These are phyloP conservation scores for Myotis pilosus DNA, from an alignment of 2,797 vertebrate genomes.

Conservation along the genomic window DNA sequence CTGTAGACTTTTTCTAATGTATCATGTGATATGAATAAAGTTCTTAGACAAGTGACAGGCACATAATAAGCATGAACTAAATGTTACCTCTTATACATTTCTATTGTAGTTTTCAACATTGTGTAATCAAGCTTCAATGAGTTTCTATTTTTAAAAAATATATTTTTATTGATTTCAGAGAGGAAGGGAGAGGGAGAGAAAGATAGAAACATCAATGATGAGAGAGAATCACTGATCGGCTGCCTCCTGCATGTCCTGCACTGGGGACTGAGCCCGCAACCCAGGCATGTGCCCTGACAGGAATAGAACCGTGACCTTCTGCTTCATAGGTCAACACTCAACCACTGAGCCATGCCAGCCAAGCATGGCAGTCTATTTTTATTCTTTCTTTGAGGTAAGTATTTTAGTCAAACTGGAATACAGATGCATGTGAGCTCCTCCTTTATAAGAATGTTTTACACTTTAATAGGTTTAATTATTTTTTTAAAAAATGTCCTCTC, in stretches of 20 bases:
- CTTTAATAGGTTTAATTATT: not conserved
- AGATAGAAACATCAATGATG: too few species aligned
- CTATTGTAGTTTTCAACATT: not conserved
- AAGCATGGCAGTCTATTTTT: not conserved
- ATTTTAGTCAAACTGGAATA: not conserved
- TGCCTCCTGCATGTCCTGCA: too few species aligned
- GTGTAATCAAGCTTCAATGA: not conserved
- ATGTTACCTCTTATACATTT: not conserved
- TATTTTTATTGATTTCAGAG: too few species aligned
- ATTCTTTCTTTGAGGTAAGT: not conserved
- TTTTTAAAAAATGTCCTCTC: not conserved
- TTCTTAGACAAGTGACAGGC: not conserved
- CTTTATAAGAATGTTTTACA: not conserved
- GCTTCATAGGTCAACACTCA: too few species aligned
- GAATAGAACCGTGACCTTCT: too few species aligned
- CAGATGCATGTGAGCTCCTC: not conserved
- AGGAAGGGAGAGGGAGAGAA: too few species aligned
- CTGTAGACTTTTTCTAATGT: too few species aligned
- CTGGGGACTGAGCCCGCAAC: too few species aligned
- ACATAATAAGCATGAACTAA: not conserved
- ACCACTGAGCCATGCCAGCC: too few species aligned
- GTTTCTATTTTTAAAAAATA: not conserved
- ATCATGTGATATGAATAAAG: not conserved
- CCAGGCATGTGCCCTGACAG: too few species aligned
- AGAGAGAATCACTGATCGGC: too few species aligned